Percentiles rank a stretch among this genome's conserved stretches.
phyloP scores from a whole-genome alignment of 2,888 invertebrate genomes.

The Tolmerus cingulatus region DNA sequence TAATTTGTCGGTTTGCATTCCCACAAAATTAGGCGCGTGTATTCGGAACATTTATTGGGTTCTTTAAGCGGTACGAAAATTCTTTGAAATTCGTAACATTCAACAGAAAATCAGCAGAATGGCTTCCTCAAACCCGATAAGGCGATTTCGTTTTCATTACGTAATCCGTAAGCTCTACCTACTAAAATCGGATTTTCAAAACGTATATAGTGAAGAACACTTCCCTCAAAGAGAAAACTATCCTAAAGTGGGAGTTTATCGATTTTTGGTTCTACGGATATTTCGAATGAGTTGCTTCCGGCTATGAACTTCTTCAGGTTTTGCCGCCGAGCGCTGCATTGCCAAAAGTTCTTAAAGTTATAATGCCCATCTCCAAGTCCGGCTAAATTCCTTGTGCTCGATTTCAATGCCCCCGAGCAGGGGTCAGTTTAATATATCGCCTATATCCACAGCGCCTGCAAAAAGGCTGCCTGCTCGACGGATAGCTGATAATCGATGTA shows the following conservation, averaged over 20 bases:
- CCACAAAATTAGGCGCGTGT: too few relatives aligned
- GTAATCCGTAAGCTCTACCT: not conserved
- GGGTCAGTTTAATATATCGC: not conserved
- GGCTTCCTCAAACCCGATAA: not conserved
- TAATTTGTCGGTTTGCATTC: too few relatives aligned
- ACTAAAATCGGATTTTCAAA: not conserved
- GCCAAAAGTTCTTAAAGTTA: not conserved
- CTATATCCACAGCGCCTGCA: not conserved
- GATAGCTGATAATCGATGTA: conserved; percentile 25
- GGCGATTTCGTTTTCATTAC: not conserved
- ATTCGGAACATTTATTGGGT: not conserved
- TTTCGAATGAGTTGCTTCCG: not conserved
- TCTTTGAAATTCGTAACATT: not conserved
- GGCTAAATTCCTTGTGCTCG: not conserved
- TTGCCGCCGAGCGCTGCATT: not conserved
- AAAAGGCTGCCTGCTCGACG: not conserved
- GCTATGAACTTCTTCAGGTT: not conserved
- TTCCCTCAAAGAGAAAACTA: not conserved
- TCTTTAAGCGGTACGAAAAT: not conserved
- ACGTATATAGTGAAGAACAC: not conserved
- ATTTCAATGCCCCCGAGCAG: not conserved
- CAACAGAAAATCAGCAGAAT: not conserved
- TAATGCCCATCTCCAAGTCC: not conserved
- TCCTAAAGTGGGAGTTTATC: not conserved
- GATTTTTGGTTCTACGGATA: not conserved